Evolutionary conservation across 2,888 invertebrate species (phyloP), one percentile per base, ranked within the genome.

Genomic region (Heteromyza rotundicornis): DNA sequence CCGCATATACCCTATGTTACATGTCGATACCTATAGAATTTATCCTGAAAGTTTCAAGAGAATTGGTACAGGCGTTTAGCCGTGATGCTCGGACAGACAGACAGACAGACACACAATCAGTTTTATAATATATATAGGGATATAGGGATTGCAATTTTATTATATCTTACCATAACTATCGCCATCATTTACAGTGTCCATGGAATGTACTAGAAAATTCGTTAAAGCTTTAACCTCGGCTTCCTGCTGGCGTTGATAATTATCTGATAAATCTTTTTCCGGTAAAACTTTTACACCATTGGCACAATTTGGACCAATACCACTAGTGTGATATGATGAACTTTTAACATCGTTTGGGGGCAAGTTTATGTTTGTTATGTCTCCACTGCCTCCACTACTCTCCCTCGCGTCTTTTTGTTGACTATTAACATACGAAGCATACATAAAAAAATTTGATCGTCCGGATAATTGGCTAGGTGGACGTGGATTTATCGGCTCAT

Each of bases 401-500:
- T n/a, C n/a, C n/a, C n/a, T n/a, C n/a, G n/a, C n/a, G n/a, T n/a
- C n/a, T n/a, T n/a, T n/a, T 68, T 83, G 84, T 47, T 81, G 79
- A 1, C 84, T 84, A 70, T 85, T 85, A 0, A 82, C 87, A 72
- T 89, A 90, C 1, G 90, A 87, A 8, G 88, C 88, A 71, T 90
- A 90, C 68, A 89, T 82, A 1, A 89, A 88, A 77, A 89, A 90
- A 74, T 89, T 90, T 20, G 89, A 87, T 44, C 87, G 84, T 3
- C 87, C 85, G 0, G 90, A 89, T 79, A 90, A 83, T 70, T 90
- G 88, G 71, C 89, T 90, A 10, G 90, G 88, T 57, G 92, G 90
- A 35, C 90, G 87, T n/a, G 92, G 92, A 83, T 92, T 93, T 68
- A 95, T 94, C n/a, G 95, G 95, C 75, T 95, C 95, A 82, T 95